Percentiles rank a stretch among this genome's conserved stretches.
These are phyloP conservation scores for Heptranchias perlo DNA, from an alignment of 2,113 vertebrate genomes.

Conservation along the genomic window DNA sequence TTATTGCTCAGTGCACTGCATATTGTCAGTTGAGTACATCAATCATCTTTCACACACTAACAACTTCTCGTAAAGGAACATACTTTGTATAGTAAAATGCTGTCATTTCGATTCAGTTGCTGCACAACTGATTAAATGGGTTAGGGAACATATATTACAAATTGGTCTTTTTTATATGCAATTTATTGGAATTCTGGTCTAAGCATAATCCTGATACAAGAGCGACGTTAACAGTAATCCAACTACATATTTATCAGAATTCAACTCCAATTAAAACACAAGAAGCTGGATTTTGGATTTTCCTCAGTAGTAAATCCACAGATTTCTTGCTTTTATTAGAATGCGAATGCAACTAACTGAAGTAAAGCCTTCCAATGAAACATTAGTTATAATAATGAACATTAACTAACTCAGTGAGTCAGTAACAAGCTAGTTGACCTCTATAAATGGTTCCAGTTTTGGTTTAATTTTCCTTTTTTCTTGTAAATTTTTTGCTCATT, in stretches of 20 bases:
- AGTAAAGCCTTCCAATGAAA: neutral
- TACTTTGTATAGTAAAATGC: neutral
- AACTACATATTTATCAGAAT: neutral
- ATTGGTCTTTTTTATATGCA: neutral
- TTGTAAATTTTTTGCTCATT: slow-evolving; percentile 11
- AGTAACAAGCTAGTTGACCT: neutral
- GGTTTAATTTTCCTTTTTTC: neutral
- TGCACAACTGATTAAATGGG: slow-evolving; percentile 26
- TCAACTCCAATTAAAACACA: neutral
- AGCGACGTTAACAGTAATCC: neutral
- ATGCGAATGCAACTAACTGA: neutral
- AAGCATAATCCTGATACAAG: neutral
- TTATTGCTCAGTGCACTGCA: neutral
- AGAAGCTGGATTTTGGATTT: neutral
- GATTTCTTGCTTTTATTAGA: neutral
- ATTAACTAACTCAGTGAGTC: neutral
- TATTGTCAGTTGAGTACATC: slow-evolving; percentile 15
- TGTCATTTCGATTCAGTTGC: neutral
- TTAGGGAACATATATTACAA: slow-evolving; percentile 19
- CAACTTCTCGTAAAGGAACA: slow-evolving; percentile 10
- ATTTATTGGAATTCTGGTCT: neutral
- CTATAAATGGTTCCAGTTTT: neutral
- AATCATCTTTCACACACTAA: slow-evolving; percentile 31
- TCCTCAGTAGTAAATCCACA: neutral
- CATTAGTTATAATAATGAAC: neutral